Percentiles rank a stretch among this genome's conserved stretches.
These are phyloP conservation scores for Empis livida DNA, from an alignment of 2,888 invertebrate species.

Conservation along the genomic window DNA sequence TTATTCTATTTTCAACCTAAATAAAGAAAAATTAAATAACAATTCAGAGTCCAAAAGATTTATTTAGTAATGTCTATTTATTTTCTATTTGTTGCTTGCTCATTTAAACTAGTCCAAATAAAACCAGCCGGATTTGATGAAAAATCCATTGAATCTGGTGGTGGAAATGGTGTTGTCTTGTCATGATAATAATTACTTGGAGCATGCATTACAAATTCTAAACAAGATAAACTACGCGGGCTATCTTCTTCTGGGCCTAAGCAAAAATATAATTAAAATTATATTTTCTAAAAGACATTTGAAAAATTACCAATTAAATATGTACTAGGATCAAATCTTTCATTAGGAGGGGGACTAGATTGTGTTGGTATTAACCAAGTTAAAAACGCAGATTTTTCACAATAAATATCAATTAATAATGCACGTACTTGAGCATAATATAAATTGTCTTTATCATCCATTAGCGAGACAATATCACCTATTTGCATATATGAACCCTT, in stretches of 20 bases:
- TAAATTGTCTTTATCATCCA: constrained; percentile 58
- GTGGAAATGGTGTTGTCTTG: constrained; percentile 62
- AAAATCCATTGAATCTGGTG: constrained; percentile 35
- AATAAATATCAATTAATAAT: constrained; percentile 80
- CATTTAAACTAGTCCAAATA: constrained; percentile 49
- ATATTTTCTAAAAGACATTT: not conserved
- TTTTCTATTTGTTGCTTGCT: constrained; percentile 3
- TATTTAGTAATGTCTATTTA: not conserved
- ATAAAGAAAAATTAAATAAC: too few species aligned
- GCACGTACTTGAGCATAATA: constrained; percentile 87
- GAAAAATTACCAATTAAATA: constrained; percentile 64
- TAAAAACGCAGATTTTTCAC: constrained; percentile 82
- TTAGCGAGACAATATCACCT: constrained; percentile 81
- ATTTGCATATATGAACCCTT: constrained; percentile 70
- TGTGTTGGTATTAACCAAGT: constrained; percentile 86
- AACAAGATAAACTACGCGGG: constrained; percentile 68
- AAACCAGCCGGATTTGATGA: constrained; percentile 43
- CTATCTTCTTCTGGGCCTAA: constrained; percentile 82
- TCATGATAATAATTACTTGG: constrained; percentile 82
- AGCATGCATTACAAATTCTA: constrained; percentile 89
- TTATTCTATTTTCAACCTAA: too few species aligned
- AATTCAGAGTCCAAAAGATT: too few species aligned
- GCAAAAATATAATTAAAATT: constrained; percentile 10
- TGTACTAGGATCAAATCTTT: constrained; percentile 75
- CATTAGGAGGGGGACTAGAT: constrained; percentile 61